Percentiles rank a stretch among this genome's conserved stretches.
Evolutionary conservation across 1,140 invertebrate species (phyloP).

Genomic region (Globodera rostochiensis): DNA sequence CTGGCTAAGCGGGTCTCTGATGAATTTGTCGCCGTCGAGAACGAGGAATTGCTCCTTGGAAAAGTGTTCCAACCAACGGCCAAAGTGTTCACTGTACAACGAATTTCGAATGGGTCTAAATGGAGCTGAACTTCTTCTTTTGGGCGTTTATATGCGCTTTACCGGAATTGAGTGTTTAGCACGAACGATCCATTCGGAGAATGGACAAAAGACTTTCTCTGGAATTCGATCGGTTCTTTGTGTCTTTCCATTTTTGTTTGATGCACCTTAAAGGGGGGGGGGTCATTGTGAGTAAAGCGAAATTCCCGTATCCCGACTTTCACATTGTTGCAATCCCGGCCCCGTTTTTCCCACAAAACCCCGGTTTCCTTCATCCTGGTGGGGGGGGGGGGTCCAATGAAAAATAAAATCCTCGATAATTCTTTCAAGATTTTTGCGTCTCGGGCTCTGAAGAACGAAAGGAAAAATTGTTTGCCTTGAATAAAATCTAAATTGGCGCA

Average conservation of each 20-base stretch:
- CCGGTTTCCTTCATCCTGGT: no score
- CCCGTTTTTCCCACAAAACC: no score
- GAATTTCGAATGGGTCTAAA: constrained; percentile 22
- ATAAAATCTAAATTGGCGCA: neutral
- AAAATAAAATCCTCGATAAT: no score
- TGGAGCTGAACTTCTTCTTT: neutral
- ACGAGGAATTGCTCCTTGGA: constrained; percentile 81
- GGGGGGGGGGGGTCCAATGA: no score
- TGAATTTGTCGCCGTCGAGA: constrained; percentile 86
- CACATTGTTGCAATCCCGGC: no score
- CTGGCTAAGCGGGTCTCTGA: constrained; percentile 3
- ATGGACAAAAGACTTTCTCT: constrained; percentile 49
- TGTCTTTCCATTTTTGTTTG: constrained; percentile 56
- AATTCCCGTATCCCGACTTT: no score
- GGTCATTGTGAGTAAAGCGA: neutral
- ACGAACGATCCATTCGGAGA: constrained; percentile 3
- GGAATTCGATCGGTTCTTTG: constrained; percentile 53
- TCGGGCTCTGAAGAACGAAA: no score
- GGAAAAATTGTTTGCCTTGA: neutral
- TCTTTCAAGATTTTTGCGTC: no score
- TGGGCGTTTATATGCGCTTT: neutral
- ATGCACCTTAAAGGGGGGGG: constrained; percentile 42
- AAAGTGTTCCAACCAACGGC: constrained; percentile 91
- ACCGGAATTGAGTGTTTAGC: constrained; percentile 11
- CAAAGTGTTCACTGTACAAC: constrained; percentile 86